Base-by-base conservation (phyloP, 1,140 invertebrate genomes). In the Aradophagus sp. region DNA sequence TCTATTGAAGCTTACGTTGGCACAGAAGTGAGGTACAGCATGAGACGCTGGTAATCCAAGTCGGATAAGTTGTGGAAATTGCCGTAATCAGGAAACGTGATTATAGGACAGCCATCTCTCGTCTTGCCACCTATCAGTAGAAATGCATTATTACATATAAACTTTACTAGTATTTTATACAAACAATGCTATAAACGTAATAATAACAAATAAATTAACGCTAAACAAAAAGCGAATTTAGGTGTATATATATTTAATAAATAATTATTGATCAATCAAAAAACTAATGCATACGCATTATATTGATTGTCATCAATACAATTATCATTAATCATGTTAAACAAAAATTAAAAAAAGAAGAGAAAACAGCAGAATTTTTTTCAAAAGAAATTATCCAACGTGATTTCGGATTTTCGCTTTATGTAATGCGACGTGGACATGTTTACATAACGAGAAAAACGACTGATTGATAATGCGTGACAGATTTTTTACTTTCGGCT, bases 21-120 rank as follows among this genome's bases (percentile, higher is more conserved):
- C 73, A 98, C 94, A 78, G 95, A 95, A 58, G 95, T 95, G 77
- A 98, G 91, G 88, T 98, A 99, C 75, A 94, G 89, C 83, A 98
- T 92, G 62, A 98, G 90, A 80, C 95, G 92, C 78, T 93, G 91
- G 86, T 97, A 98, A 78, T 98, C 94, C 34, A 91, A 88, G 76
- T 97, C 94, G 20, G 89, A 88, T 29, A 98, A 86, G 38, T 91
- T 87, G 76, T 93, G 90, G 84, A 95, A 95, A 86, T 94, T 94
- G 76, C 92, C 91, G 80, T 93, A 90, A 86, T 98, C 96, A 35
- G 97, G 95, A 86, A 98, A 97, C 58, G 94, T 97, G 75, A 98
- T 92, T 68, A 98, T 90, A 10, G 96, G 95, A 77, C 93, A 94
- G 70, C 96, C 95, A 82, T 97, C 95, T 68, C 89, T 87, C 5